These are phyloP conservation scores for Drosophila baimaii DNA, from an alignment of 1,140 invertebrate species.

Conservation along the genomic window DNA sequence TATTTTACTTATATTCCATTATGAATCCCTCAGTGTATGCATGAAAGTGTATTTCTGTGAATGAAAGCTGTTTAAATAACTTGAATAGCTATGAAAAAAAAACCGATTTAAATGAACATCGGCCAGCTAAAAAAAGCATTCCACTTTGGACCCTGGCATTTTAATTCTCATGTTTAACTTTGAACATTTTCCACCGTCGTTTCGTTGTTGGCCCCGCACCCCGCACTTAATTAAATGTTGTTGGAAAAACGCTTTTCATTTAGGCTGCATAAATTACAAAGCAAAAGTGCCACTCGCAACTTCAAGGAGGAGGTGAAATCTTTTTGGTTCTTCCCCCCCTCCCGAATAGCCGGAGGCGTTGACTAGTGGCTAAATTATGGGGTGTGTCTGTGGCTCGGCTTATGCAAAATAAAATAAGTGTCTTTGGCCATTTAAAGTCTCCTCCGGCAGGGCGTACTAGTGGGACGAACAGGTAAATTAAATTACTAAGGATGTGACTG, in stretches of 20 bases:
- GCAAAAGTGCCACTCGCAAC: conserved; percentile 70
- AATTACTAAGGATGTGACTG: conserved; percentile 19
- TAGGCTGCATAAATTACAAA: conserved; percentile 78
- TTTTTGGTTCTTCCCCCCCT: conserved; percentile 14
- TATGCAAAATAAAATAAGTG: conserved; percentile 76
- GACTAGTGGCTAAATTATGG: conserved; percentile 67
- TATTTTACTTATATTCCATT: neutral
- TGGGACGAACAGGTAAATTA: conserved; percentile 13
- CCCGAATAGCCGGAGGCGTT: conserved; percentile 16
- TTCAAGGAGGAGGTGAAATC: conserved; percentile 38
- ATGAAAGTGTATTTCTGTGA: conserved; percentile 16
- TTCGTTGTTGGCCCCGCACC: conserved; percentile 1
- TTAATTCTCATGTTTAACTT: conserved; percentile 75
- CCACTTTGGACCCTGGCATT: conserved; percentile 38
- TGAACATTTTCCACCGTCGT: conserved; percentile 62
- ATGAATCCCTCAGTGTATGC: conserved; percentile 1
- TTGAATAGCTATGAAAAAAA: conserved; percentile 24
- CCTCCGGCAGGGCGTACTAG: neutral
- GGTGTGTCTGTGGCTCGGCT: conserved; percentile 37
- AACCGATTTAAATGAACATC: conserved; percentile 50
- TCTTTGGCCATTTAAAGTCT: conserved; percentile 38
- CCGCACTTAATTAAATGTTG: conserved; percentile 79
- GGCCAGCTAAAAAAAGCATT: conserved; percentile 19
- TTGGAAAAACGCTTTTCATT: conserved; percentile 74
- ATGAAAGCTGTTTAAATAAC: conserved; percentile 47